Evolutionary conservation across 2,113 vertebrate genomes (phyloP).

Genomic region (Rhegmatorhina hoffmannsi): DNA sequence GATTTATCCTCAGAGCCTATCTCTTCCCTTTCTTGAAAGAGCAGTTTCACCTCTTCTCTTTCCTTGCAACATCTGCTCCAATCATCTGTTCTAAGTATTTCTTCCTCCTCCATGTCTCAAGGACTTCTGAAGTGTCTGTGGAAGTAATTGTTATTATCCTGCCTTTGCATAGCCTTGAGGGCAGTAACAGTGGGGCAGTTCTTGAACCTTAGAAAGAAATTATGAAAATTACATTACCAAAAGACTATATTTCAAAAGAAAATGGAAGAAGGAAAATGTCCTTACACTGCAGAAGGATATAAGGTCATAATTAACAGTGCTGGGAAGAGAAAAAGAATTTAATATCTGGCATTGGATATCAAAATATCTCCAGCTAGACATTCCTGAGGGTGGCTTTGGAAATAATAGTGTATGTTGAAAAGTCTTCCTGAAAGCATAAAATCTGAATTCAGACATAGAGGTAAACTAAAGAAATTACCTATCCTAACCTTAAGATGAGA

Average conservation of each 20-base stretch:
- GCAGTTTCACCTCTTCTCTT: not conserved
- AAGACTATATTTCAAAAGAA: not conserved
- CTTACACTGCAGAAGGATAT: not conserved
- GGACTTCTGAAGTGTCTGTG: not conserved
- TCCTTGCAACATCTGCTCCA: not conserved
- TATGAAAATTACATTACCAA: fast-evolving
- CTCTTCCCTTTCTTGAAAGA: not conserved
- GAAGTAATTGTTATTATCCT: not conserved
- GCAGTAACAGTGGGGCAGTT: not conserved
- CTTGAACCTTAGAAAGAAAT: not conserved
- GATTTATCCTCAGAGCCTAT: not conserved
- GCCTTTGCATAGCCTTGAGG: not conserved
- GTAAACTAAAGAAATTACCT: not conserved
- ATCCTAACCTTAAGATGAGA: not conserved
- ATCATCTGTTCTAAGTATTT: not conserved
- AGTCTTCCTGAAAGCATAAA: not conserved
- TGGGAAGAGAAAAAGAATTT: not conserved
- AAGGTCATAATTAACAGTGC: not conserved
- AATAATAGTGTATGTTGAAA: fast-evolving
- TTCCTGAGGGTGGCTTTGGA: not conserved
- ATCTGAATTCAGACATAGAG: not conserved
- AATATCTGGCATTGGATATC: not conserved
- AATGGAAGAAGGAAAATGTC: not conserved
- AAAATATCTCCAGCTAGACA: not conserved
- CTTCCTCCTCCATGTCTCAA: not conserved